phyloP scores from a whole-genome alignment of 2,888 invertebrate genomes.

The Diadegma fenestrale region DNA sequence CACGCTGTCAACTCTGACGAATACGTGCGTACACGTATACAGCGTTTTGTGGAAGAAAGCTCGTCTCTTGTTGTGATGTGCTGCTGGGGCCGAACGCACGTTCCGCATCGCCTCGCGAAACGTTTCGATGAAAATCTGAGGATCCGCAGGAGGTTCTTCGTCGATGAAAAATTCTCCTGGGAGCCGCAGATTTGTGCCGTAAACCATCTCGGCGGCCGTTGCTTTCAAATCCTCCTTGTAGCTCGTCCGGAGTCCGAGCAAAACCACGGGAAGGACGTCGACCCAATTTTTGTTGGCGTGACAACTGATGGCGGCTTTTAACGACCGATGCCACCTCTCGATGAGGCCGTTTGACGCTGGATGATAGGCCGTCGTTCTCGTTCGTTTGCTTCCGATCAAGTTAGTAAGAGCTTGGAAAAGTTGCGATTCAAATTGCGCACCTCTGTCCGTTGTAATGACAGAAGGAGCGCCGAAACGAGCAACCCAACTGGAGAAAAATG shows the following conservation, averaged over 20 bases:
- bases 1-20: slow-evolving; percentile 53
- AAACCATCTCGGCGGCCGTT: slow-evolving; percentile 60
- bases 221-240: slow-evolving; percentile 57
- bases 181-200: slow-evolving; percentile 59
- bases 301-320: slow-evolving; percentile 81
- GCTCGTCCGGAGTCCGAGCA: slow-evolving; percentile 77
- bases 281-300: slow-evolving; percentile 63
- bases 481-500: slow-evolving; percentile 40
- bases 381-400: slow-evolving; percentile 70
- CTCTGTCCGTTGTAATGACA: slow-evolving; percentile 79
- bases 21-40: slow-evolving; percentile 65
- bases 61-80: slow-evolving; percentile 53
- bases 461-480: slow-evolving; percentile 43
- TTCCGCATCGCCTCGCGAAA: slow-evolving; percentile 57
- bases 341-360: slow-evolving; percentile 82
- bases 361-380: slow-evolving; percentile 79
- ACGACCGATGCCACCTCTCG: slow-evolving; percentile 82
- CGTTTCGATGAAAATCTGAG: slow-evolving; percentile 56
- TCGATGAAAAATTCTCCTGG: slow-evolving; percentile 67
- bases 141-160: slow-evolving; percentile 45
- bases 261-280: slow-evolving; percentile 67
- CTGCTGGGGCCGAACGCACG: slow-evolving; percentile 48
- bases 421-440: slow-evolving; percentile 77
- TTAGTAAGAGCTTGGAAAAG: slow-evolving; percentile 73
- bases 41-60: slow-evolving; percentile 56